phyloP scores from a whole-genome alignment of 2,113 vertebrate species.

The Shinisaurus crocodilurus region DNA sequence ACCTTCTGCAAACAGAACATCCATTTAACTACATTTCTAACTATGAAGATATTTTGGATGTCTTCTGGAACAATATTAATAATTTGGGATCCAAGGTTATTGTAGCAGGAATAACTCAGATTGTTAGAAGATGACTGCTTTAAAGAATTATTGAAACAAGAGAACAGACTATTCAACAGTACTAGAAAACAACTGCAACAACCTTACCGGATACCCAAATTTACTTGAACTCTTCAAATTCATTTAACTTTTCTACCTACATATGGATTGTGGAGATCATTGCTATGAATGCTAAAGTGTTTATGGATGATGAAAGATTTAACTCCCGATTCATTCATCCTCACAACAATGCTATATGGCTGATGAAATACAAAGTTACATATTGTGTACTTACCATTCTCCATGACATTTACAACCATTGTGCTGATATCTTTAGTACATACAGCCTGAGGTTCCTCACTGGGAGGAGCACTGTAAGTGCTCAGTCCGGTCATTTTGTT shows the following conservation, averaged over 20 bases:
- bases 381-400: conserved; percentile 81
- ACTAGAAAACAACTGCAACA: neutral
- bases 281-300: neutral
- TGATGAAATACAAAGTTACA: neutral
- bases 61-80: neutral
- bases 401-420: conserved; percentile 86
- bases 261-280: neutral
- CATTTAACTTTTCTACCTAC: neutral
- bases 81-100: neutral
- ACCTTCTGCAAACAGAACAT: neutral
- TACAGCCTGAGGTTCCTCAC: conserved; percentile 67
- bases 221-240: neutral
- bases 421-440: conserved; percentile 90
- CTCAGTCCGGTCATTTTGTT: conserved; percentile 92
- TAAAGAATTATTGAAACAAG: neutral
- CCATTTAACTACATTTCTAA: neutral
- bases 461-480: conserved; percentile 79
- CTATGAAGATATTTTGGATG: neutral
- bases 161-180: neutral
- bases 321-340: neutral
- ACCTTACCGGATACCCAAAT: neutral
- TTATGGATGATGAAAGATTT: neutral
- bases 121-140: neutral
- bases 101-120: neutral
- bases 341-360: neutral